These are phyloP conservation scores for Orchesellides sinensis DNA, from an alignment of 2,888 invertebrate genomes.

Conservation along the genomic window DNA sequence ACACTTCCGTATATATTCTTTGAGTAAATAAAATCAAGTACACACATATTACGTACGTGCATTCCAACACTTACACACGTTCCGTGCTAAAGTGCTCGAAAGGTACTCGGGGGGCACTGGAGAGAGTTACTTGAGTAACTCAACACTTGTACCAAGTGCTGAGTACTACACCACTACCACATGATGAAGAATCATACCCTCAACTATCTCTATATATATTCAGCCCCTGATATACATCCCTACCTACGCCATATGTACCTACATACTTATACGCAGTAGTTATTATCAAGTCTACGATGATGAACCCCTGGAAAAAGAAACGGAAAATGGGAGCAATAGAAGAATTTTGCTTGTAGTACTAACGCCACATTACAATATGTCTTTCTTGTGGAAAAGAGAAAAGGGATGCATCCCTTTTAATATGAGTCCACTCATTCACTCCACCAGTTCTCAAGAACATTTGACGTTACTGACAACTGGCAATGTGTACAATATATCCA, in stretches of 20 bases:
- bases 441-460: not conserved
- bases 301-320: slow-evolving; percentile 13
- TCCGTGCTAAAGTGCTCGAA: slow-evolving; percentile 51
- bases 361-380: slow-evolving; percentile 4
- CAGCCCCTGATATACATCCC: too few relatives aligned
- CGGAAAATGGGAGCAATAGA: slow-evolving; percentile 2
- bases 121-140: slow-evolving; percentile 51
- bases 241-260: too few relatives aligned
- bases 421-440: slow-evolving; percentile 14
- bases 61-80: slow-evolving; percentile 61
- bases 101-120: slow-evolving; percentile 55
- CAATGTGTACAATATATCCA: not conserved
- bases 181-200: not conserved
- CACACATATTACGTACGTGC: slow-evolving; percentile 45
- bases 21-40: slow-evolving; percentile 64
- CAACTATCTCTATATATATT: too few relatives aligned
- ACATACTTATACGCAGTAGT: too few relatives aligned
- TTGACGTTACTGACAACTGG: slow-evolving; percentile 14
- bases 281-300: slow-evolving; percentile 28
- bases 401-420: slow-evolving; percentile 13
- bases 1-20: slow-evolving; percentile 59
- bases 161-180: not conserved
- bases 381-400: slow-evolving; percentile 3
- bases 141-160: slow-evolving; percentile 21
- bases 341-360: not conserved